These are phyloP conservation scores for Porphyrio hochstetteri DNA, from an alignment of 2,113 vertebrate genomes.

Conservation along the genomic window DNA sequence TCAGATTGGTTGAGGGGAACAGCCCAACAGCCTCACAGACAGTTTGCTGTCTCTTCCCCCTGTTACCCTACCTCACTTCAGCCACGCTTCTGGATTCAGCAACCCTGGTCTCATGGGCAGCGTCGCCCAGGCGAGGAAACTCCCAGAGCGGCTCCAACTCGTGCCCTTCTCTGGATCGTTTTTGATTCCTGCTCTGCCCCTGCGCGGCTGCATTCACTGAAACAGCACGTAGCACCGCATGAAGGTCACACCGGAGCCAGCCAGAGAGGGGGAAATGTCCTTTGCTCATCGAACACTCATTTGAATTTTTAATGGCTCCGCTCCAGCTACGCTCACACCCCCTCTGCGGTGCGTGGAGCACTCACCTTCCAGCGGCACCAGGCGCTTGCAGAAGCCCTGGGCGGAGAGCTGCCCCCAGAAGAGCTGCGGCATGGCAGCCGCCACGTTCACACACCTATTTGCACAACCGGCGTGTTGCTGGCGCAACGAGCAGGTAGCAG, in stretches of 20 bases:
- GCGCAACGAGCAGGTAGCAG: background rate
- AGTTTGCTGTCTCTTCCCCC: background rate
- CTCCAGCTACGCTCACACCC: background rate
- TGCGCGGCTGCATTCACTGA: background rate
- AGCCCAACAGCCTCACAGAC: background rate
- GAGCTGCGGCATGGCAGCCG: background rate
- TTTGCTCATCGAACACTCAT: conserved; percentile 47
- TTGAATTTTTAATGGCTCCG: conserved; percentile 63
- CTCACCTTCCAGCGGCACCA: accelerated
- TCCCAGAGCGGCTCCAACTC: background rate
- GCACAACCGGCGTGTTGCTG: conserved; percentile 12
- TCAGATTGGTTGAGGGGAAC: background rate
- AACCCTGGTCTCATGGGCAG: background rate
- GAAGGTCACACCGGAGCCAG: conserved; percentile 51
- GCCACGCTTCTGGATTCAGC: background rate
- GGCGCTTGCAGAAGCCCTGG: background rate
- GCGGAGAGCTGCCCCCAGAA: background rate
- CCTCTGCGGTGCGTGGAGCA: background rate
- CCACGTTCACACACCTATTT: background rate
- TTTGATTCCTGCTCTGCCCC: background rate
- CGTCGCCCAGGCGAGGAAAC: background rate
- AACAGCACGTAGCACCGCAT: conserved; percentile 15
- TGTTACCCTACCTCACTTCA: background rate
- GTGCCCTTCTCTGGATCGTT: background rate
- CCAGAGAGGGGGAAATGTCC: conserved; percentile 34